Percentiles rank a stretch among this genome's conserved stretches.
phyloP scores from a whole-genome alignment of 2,797 vertebrate genomes.

The Diceros bicornis region DNA sequence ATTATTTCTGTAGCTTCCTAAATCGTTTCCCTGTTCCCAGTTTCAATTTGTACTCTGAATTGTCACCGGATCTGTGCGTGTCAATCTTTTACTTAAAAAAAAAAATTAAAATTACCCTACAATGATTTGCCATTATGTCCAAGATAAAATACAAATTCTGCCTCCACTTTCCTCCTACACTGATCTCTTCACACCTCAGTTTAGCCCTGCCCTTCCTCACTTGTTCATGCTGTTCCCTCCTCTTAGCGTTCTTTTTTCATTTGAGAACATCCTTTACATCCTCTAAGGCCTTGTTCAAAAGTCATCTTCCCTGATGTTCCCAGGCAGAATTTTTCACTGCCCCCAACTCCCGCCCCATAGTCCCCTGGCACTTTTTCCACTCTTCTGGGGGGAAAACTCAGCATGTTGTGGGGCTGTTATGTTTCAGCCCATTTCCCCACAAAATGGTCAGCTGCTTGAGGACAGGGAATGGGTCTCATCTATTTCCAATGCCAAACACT shows the following conservation, averaged over 20 bases:
- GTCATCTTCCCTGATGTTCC: neutral
- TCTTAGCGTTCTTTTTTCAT: neutral
- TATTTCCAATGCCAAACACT: neutral
- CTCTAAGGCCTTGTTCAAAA: neutral
- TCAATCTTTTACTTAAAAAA: neutral
- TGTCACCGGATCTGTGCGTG: neutral
- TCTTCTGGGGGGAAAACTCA: neutral
- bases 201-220: neutral
- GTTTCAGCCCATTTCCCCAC: neutral
- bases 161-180: neutral
- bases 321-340: neutral
- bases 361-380: neutral
- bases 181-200: neutral
- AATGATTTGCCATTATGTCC: neutral
- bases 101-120: neutral
- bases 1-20: neutral
- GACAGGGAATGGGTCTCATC: neutral
- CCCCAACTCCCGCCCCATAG: rapidly evolving
- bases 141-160: neutral
- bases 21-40: neutral
- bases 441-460: neutral
- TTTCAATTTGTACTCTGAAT: neutral
- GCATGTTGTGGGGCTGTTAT: neutral
- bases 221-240: neutral
- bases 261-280: neutral